Percentiles rank a stretch among this genome's conserved stretches.
Evolutionary conservation across 2,797 vertebrate species (phyloP).

Genomic region (Mus minutoides): DNA sequence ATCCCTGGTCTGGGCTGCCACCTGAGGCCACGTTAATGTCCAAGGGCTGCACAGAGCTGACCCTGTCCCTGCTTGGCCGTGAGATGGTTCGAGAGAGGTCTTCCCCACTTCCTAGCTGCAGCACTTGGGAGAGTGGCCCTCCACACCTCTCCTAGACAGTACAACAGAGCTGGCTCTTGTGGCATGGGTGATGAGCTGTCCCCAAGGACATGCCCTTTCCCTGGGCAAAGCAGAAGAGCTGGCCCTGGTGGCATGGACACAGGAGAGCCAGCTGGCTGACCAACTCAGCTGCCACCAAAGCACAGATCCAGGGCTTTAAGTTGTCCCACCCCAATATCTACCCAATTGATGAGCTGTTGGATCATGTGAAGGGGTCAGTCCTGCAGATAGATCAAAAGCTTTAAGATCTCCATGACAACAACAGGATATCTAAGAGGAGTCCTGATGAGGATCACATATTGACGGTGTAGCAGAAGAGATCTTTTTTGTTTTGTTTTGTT

Average conservation of each 20-base stretch:
- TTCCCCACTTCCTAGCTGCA: background rate
- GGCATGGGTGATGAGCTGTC: background rate
- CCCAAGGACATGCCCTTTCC: background rate
- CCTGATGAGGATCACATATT: background rate
- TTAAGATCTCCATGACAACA: background rate
- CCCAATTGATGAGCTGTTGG: background rate
- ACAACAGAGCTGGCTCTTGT: background rate
- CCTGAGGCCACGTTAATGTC: background rate
- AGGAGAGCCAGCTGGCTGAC: background rate
- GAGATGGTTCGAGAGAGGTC: background rate
- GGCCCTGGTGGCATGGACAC: background rate
- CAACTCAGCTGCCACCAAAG: background rate
- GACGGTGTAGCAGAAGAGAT: background rate
- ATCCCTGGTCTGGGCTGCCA: background rate
- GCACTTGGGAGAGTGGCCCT: background rate
- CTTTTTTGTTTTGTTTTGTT: too few relatives aligned
- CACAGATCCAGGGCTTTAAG: background rate
- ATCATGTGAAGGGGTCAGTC: background rate
- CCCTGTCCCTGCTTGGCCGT: background rate
- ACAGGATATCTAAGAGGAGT: background rate
- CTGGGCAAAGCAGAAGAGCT: background rate
- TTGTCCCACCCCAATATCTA: background rate
- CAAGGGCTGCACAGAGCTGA: background rate
- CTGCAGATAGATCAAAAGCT: background rate
- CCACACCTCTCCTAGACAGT: background rate